Conservation (phyloP, 2,888 invertebrate species). For the Clostera curtula region DNA sequence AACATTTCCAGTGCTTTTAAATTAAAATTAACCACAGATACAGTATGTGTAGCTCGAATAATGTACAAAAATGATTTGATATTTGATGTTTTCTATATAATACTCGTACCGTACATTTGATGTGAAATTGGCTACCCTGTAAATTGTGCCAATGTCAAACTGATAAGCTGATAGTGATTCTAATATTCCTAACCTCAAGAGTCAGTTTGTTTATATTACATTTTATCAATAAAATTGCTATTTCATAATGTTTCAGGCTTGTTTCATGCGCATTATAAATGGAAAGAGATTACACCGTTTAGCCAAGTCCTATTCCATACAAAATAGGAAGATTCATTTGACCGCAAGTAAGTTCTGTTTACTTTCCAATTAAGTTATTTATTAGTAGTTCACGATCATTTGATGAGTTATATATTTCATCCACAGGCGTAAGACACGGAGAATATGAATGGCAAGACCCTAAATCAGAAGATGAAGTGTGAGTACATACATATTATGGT, state of each 20-base stretch:
- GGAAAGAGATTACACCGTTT: slow-evolving; percentile 15
- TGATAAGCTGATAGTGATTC: no score
- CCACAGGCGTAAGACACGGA: slow-evolving; percentile 78
- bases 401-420: slow-evolving; percentile 19
- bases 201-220: slow-evolving; percentile 6
- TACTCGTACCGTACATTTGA: no score
- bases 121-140: no score
- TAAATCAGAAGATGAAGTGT: slow-evolving; percentile 93
- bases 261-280: slow-evolving; percentile 11
- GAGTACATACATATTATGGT: no score
- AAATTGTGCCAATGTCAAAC: slow-evolving; percentile 4
- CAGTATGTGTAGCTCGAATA: not conserved
- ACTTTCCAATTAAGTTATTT: slow-evolving; percentile 8
- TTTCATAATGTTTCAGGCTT: slow-evolving; percentile 29
- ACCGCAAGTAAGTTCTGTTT: slow-evolving; percentile 33
- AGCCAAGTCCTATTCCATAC: slow-evolving; percentile 12
- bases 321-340: slow-evolving; percentile 34
- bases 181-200: no score
- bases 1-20: no score
- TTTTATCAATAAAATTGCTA: slow-evolving; percentile 17
- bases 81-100: not conserved
- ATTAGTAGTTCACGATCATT: slow-evolving; percentile 1
- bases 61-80: not conserved
- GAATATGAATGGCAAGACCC: slow-evolving; percentile 96
- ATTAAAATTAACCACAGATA: no score